Base-by-base conservation (phyloP, 2,797 vertebrate genomes). In the Cyprinella venusta region DNA sequence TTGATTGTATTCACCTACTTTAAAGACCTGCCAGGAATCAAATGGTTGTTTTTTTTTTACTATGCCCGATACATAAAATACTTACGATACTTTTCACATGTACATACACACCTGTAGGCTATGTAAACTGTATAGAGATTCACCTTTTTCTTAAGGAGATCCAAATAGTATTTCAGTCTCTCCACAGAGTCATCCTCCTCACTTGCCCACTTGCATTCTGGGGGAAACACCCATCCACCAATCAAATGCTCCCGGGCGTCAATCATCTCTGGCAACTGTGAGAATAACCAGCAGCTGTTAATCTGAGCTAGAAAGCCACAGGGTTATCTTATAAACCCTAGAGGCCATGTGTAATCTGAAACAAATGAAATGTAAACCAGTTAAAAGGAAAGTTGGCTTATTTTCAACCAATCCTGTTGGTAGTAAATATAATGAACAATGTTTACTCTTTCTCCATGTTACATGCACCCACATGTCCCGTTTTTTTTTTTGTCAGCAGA, bases 131-230 rank as follows among this genome's bases (percentile, higher is more conserved):
- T 21, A 59, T 4, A 59, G 1, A 61, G 2, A 68, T 82, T 70
- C 91, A 99, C 98, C 97, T 95, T 97, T 33, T 93, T 93, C 82
- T 90, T 94, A 5, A 99, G 93, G 67, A 97, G 94, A 61, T 94
- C 91, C 90, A 98, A 84, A 88, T 95, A 97, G 72, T 93, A 92
- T 88, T 93, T 95, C 1, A 99, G 92, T 84, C 91, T 92, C 91
- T 94, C 91, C 89, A 87, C 42, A 18, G 90, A 87, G 90, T 95
- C 89, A 83, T 88, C 90, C 67, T 90, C 84, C 91, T 93, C 92
- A 83, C 93, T 92, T 92, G 91, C 86, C 42, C 89, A 89, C 82
- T 90, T 88, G 72, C 93, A 93, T 75, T 92, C 93, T 77, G 92
- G 91, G 76, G 96, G 96, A 85, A 97, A 96, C 54, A 88, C 90